Evolutionary conservation across 2,888 invertebrate genomes (phyloP).

Genomic region (Nephrotoma appendiculata): DNA sequence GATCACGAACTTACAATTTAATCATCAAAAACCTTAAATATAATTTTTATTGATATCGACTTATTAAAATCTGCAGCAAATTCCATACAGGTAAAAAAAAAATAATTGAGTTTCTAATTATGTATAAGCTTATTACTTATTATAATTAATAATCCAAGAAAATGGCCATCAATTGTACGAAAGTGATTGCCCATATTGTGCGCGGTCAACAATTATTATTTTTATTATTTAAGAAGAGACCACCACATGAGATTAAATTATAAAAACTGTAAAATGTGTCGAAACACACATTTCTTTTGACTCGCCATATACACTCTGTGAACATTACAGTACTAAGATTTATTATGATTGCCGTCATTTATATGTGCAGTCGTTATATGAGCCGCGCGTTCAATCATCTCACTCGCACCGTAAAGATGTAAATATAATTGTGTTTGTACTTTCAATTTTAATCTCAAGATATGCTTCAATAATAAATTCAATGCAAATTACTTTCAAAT

Average conservation of each 20-base stretch:
- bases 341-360: neutral
- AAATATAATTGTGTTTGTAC: neutral
- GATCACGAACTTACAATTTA: too few relatives aligned
- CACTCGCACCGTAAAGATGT: neutral
- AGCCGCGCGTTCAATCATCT: neutral
- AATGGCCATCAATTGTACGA: neutral
- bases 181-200: neutral
- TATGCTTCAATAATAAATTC: neutral
- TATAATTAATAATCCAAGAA: neutral
- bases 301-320: neutral
- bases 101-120: too few relatives aligned
- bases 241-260: neutral
- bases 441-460: neutral
- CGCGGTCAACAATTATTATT: too few relatives aligned
- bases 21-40: too few relatives aligned
- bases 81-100: too few relatives aligned
- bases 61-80: too few relatives aligned
- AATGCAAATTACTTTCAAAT: neutral
- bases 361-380: neutral
- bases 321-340: neutral
- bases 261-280: neutral
- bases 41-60: too few relatives aligned
- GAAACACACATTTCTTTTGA: neutral
- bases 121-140: too few relatives aligned
- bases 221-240: neutral